Evolutionary conservation across 2,797 vertebrate genomes (phyloP).

Genomic region (Bovichtus diacanthus): DNA sequence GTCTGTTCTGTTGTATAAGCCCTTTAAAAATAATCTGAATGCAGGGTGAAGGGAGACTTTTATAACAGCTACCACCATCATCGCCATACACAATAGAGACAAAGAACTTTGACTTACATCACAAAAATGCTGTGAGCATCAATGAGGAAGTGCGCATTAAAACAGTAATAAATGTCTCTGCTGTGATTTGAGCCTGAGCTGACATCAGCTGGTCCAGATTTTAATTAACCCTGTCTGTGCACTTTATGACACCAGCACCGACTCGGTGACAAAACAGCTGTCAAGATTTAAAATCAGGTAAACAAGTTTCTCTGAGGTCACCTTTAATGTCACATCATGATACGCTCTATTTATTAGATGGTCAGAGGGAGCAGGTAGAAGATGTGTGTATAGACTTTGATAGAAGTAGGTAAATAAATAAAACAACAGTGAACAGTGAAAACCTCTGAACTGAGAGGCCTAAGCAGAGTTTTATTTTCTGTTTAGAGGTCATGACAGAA

Average conservation of each 20-base stretch:
- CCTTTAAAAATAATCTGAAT: background rate
- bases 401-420: background rate
- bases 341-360: background rate
- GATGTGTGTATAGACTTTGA: background rate
- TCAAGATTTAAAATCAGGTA: background rate
- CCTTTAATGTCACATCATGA: background rate
- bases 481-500: too few species aligned
- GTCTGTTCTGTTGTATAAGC: conserved; percentile 4
- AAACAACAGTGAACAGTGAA: too few species aligned
- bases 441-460: too few species aligned
- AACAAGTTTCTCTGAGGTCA: background rate
- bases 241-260: background rate
- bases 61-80: background rate
- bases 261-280: conserved; percentile 2
- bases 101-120: background rate
- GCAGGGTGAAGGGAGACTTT: background rate
- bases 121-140: background rate
- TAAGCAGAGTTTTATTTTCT: too few species aligned
- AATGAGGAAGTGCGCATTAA: background rate
- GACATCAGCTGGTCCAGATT: background rate
- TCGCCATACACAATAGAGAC: background rate
- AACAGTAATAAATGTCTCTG: background rate
- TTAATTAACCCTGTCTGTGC: background rate
- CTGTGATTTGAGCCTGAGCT: background rate
- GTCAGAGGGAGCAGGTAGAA: background rate